A percentile compares a stretch with the other conserved stretches of the same genome.
Evolutionary conservation across 1,140 invertebrate genomes (phyloP).

Genomic region (Drosophila repletoides): DNA sequence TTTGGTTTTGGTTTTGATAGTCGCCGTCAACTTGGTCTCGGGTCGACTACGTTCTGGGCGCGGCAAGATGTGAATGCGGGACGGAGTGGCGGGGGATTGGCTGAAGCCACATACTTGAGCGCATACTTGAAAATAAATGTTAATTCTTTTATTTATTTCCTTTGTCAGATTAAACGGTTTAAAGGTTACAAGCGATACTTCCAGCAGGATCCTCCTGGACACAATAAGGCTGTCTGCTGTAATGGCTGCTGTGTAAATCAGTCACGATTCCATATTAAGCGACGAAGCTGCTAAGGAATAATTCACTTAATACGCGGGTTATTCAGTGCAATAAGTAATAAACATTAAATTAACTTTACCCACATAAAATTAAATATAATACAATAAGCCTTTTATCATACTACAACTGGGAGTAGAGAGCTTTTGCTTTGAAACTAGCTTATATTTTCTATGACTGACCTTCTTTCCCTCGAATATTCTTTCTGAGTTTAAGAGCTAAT

Average conservation of each 20-base stretch:
- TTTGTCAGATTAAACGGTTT: slow-evolving; percentile 80
- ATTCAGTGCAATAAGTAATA: slow-evolving; percentile 9
- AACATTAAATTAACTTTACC: neutral
- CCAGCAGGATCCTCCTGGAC: slow-evolving; percentile 20
- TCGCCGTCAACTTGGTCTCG: slow-evolving; percentile 49
- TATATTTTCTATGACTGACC: too few relatives aligned
- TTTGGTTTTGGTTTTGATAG: slow-evolving; percentile 58
- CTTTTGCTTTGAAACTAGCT: too few relatives aligned
- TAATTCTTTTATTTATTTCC: slow-evolving; percentile 81
- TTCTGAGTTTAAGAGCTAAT: too few relatives aligned
- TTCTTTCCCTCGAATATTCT: too few relatives aligned
- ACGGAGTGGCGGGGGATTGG: neutral
- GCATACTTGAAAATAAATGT: slow-evolving; percentile 79
- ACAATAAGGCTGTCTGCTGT: slow-evolving; percentile 13
- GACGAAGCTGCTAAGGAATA: slow-evolving; percentile 14
- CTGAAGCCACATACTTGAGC: slow-evolving; percentile 55
- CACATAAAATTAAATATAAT: neutral
- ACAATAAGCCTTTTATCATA: neutral
- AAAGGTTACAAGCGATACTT: slow-evolving; percentile 61
- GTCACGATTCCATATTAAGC: slow-evolving; percentile 27
- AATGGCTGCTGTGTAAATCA: slow-evolving; percentile 41
- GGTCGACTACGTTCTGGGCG: slow-evolving; percentile 15
- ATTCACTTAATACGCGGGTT: slow-evolving; percentile 27
- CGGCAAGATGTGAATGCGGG: neutral
- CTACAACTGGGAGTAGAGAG: neutral